Percentiles rank a stretch among this genome's conserved stretches.
Evolutionary conservation across 2,888 invertebrate species (phyloP).

Genomic region (Tiliacea citrago): DNA sequence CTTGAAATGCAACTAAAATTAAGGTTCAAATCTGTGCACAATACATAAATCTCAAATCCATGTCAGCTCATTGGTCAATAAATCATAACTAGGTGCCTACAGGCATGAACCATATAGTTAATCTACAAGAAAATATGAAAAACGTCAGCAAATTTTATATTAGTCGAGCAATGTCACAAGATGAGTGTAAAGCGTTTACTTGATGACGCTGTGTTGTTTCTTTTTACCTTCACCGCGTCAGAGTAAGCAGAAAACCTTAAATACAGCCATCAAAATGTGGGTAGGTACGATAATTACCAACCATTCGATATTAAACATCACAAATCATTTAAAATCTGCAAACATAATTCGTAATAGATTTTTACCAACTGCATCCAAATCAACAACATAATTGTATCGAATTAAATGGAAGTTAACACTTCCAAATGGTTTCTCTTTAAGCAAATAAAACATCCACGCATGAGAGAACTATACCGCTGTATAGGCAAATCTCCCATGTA

Average conservation of each 20-base stretch:
- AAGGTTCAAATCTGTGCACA: not conserved
- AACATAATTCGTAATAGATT: conserved; percentile 33
- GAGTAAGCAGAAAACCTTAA: not conserved
- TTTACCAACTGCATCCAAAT: conserved; percentile 64
- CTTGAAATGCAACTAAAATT: not conserved
- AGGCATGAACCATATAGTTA: not conserved
- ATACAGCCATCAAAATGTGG: conserved; percentile 15
- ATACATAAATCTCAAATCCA: not conserved
- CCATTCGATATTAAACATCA: not conserved
- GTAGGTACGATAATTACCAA: conserved; percentile 11
- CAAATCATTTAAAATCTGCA: conserved; percentile 15
- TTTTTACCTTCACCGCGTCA: not conserved
- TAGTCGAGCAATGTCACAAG: not conserved
- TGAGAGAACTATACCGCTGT: conserved; percentile 74
- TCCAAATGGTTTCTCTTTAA: conserved; percentile 72
- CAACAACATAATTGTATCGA: conserved; percentile 76
- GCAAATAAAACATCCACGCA: conserved; percentile 81
- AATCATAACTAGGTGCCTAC: not conserved
- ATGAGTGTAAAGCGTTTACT: not conserved
- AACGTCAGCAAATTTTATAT: not conserved
- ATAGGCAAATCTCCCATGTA: conserved; percentile 82
- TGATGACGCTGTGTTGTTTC: not conserved
- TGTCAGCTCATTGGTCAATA: no score
- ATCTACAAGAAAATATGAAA: not conserved
- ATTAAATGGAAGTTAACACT: conserved; percentile 85